These are phyloP conservation scores for Rhombomys opimus DNA, from an alignment of 2,113 vertebrate species.

Conservation along the genomic window DNA sequence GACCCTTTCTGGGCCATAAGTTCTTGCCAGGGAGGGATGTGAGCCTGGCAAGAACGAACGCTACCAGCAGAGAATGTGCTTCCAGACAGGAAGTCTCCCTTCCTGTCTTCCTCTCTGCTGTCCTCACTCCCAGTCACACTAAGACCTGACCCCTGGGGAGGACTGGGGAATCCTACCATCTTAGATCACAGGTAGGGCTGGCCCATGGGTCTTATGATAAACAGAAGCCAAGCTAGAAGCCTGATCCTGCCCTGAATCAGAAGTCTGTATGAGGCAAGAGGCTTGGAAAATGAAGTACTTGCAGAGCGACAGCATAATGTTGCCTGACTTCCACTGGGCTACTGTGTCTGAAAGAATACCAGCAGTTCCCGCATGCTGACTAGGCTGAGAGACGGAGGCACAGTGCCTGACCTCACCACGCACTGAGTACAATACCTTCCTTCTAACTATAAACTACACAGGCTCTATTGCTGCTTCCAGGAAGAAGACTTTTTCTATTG, in stretches of 20 bases:
- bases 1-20: neutral
- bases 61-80: neutral
- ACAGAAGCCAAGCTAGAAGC: neutral
- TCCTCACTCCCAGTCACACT: neutral
- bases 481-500: neutral
- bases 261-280: rapidly evolving
- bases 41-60: too few relatives aligned
- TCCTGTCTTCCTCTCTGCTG: neutral
- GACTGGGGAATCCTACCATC: neutral
- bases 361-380: neutral
- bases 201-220: neutral
- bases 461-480: neutral
- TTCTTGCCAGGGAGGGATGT: neutral
- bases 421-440: neutral
- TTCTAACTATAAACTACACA: neutral
- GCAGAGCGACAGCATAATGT: neutral
- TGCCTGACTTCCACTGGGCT: neutral
- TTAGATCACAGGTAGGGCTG: neutral
- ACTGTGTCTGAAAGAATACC: neutral
- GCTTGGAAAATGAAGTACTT: rapidly evolving
- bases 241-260: neutral
- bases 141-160: neutral
- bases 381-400: neutral
- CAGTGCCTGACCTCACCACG: neutral
- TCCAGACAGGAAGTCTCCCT: neutral